phyloP scores from a whole-genome alignment of 2,797 vertebrate genomes.

The Enteromius argenteus region DNA sequence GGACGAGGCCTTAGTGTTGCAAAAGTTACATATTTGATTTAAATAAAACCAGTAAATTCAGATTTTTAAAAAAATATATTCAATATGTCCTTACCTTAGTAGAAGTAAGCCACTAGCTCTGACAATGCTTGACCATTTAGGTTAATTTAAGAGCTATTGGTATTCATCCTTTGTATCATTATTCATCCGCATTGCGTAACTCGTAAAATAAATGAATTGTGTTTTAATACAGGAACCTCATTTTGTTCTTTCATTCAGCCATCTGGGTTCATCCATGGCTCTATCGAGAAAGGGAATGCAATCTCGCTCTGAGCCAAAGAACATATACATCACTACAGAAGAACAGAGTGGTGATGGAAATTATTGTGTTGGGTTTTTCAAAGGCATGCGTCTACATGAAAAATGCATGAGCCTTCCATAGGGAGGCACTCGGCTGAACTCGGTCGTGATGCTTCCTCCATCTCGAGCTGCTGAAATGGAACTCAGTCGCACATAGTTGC shows the following conservation, averaged over 20 bases:
- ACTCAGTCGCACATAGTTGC: constrained; percentile 49
- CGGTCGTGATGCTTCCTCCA: constrained; percentile 48
- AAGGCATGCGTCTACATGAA: constrained; percentile 74
- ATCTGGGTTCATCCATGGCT: constrained; percentile 20
- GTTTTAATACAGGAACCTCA: constrained; percentile 43
- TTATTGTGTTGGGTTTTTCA: constrained; percentile 49
- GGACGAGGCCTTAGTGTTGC: no score
- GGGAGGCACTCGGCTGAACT: constrained; percentile 40
- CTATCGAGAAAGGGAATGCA: constrained; percentile 26
- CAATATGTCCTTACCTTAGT: not conserved
- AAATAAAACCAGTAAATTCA: not conserved
- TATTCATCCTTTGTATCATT: constrained; percentile 11
- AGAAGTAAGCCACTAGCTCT: not conserved
- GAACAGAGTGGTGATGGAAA: constrained; percentile 54
- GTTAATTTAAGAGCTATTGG: not conserved
- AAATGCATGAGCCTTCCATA: constrained; percentile 76
- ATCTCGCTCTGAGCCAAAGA: constrained; percentile 41
- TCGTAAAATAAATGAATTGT: constrained; percentile 20
- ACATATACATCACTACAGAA: constrained; percentile 51
- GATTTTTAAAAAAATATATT: not conserved
- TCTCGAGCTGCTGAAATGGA: constrained; percentile 46
- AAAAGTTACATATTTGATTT: not conserved
- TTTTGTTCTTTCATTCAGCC: constrained; percentile 26
- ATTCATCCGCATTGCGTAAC: not conserved
- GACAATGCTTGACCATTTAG: not conserved